Conservation (phyloP, 1,140 invertebrate genomes). For the Aphaenogaster floridana region DNA sequence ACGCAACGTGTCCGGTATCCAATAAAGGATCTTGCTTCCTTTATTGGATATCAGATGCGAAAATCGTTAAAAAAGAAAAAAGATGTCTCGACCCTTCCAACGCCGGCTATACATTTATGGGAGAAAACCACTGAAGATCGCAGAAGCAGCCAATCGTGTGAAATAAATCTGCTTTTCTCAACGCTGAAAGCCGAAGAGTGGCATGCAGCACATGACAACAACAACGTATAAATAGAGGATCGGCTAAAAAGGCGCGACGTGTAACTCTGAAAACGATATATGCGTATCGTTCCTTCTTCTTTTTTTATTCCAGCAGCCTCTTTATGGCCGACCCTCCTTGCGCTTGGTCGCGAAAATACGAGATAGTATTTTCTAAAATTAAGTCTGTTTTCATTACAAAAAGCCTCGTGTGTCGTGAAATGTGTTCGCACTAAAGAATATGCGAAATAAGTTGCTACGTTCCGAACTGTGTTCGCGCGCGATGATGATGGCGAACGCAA, state of each 20-base stretch:
- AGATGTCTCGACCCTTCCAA: neutral
- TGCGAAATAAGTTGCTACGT: slow-evolving; percentile 36
- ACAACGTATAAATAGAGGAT: slow-evolving; percentile 37
- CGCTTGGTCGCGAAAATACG: slow-evolving; percentile 7
- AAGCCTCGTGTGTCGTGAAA: slow-evolving; percentile 41
- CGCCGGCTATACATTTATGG: neutral
- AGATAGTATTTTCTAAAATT: slow-evolving; percentile 42
- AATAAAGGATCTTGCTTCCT: neutral
- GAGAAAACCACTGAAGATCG: slow-evolving; percentile 22
- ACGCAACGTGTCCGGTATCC: neutral
- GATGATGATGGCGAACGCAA: slow-evolving; percentile 29
- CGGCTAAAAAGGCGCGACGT: slow-evolving; percentile 12
- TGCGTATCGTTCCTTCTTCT: neutral
- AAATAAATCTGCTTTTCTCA: slow-evolving; percentile 21
- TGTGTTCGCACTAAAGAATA: slow-evolving; percentile 41
- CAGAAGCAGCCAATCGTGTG: slow-evolving; percentile 44
- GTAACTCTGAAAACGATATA: slow-evolving; percentile 2
- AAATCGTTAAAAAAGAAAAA: slow-evolving; percentile 2
- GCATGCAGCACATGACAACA: slow-evolving; percentile 62
- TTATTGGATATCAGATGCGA: neutral
- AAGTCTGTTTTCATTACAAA: slow-evolving; percentile 39
- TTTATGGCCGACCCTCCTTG: slow-evolving; percentile 43
- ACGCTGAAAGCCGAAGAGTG: slow-evolving; percentile 56
- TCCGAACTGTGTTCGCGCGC: slow-evolving; percentile 19
- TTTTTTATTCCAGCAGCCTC: neutral